Base-by-base conservation (phyloP, 2,797 vertebrate species). In the Gastrophryne carolinensis region DNA sequence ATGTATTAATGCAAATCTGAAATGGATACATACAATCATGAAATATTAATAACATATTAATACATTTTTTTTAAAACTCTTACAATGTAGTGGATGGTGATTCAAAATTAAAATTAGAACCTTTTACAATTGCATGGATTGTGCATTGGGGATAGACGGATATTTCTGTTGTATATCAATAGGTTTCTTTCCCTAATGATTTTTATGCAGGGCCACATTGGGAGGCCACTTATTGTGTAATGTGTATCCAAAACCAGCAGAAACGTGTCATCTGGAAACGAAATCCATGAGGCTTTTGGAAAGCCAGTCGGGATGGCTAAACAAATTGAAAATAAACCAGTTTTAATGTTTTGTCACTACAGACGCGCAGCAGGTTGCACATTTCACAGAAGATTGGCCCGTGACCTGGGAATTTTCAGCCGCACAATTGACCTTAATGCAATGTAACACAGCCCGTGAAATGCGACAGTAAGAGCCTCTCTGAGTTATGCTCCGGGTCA, bases 381-480 rank as follows among this genome's bases (percentile, higher is more conserved):
- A 66, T 58, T 57, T 66, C 37, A 74, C 62, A 57, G 52, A 30
- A 57, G 62, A 65, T 29, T 66, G 62, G 52, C 61, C 49, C 52
- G 35, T 66, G 72, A 74, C 72, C 72, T 17, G 27, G 21, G 50
- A 52, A 66, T 66, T 57, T 44, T 30, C 39, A 74, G 47, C 13
- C 41, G 41, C 60, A 58, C 62, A 66, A 47, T 74, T 57, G 62
- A 74, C 61, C 63, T 74, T 74, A 65, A 49, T 23, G 24, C 72
- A 66, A 34, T 58, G 56, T 47, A 44, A 49, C 37, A 49, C 52
- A 47, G 37, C 54, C 61, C 21, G 41, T 74, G 72, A 74, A 74
- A 66, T 47, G 23, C 32, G 52, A 44, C 61, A 57, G 72, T 15
- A 13, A 35, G 29, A 37, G 10, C 3, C 57, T 62, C 15, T 30